A percentile compares a stretch with the other conserved stretches of the same genome.
Conservation (phyloP, 1,140 invertebrate genomes). For the Heliothis virescens region DNA sequence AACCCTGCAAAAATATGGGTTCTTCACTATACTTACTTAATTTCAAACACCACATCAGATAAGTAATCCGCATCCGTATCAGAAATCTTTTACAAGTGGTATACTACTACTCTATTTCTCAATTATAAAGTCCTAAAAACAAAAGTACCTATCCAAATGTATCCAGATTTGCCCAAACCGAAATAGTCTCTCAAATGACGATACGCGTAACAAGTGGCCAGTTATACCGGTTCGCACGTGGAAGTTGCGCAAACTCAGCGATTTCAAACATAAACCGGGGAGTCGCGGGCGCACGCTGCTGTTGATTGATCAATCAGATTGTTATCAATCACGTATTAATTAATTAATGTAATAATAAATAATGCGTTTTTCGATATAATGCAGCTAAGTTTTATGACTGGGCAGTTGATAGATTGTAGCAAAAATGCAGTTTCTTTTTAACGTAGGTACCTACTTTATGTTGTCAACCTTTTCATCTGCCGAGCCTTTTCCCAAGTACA, state of each 20-base stretch:
- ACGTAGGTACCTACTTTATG: too few relatives aligned
- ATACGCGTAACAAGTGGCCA: slow-evolving; percentile 50
- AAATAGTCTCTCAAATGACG: slow-evolving; percentile 30
- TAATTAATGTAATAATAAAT: background rate
- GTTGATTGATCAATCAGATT: background rate
- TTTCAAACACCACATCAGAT: too few relatives aligned
- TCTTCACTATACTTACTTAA: too few relatives aligned
- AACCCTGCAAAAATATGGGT: too few relatives aligned
- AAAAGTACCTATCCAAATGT: slow-evolving; percentile 18
- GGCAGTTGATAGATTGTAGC: too few relatives aligned
- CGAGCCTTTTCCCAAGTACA: too few relatives aligned
- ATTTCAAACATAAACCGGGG: slow-evolving; percentile 41
- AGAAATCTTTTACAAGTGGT: too few relatives aligned
- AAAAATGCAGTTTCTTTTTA: too few relatives aligned
- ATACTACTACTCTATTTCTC: background rate
- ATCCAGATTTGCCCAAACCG: slow-evolving; percentile 22
- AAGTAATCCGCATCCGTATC: too few relatives aligned
- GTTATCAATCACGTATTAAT: background rate
- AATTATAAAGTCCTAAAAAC: background rate
- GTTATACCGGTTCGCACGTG: slow-evolving; percentile 47
- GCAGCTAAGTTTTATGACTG: too few relatives aligned
- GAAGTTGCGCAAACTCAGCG: slow-evolving; percentile 47
- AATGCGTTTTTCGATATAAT: background rate
- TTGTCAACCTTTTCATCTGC: too few relatives aligned
- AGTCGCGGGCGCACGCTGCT: background rate